A percentile compares a stretch with the other conserved stretches of the same genome.
Evolutionary conservation across 2,797 vertebrate genomes (phyloP).

Genomic region (Gadopsis bispinosus): DNA sequence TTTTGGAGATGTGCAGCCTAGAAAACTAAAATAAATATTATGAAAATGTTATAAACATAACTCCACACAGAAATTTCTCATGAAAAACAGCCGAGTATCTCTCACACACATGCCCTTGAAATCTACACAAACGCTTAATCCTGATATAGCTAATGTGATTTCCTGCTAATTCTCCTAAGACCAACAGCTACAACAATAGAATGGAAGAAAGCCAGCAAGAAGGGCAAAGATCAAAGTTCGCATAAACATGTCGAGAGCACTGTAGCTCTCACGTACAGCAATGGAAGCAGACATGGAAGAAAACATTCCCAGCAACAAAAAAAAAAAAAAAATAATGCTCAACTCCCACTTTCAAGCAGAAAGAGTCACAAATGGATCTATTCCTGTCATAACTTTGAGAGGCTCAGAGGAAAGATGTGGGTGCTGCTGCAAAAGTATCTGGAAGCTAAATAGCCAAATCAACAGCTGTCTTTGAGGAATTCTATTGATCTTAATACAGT

Average conservation of each 20-base stretch:
- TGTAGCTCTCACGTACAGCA: constrained; percentile 58
- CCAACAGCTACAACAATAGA: constrained; percentile 65
- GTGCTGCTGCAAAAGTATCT: constrained; percentile 3
- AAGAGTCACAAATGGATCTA: constrained; percentile 27
- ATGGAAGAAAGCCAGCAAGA: constrained; percentile 68
- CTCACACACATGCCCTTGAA: constrained; percentile 12
- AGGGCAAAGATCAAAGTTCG: constrained; percentile 78
- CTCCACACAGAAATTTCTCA: neutral
- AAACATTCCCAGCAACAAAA: constrained; percentile 65
- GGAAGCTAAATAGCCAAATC: constrained; percentile 22
- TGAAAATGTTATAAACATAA: constrained; percentile 16
- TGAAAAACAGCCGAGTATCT: neutral
- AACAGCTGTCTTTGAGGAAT: constrained; percentile 17
- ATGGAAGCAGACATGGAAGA: constrained; percentile 54
- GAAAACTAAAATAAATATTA: constrained; percentile 15
- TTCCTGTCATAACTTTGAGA: constrained; percentile 26
- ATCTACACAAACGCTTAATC: constrained; percentile 44
- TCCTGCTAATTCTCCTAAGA: constrained; percentile 77
- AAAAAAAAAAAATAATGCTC: constrained; percentile 59
- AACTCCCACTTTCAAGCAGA: constrained; percentile 52
- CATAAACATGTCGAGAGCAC: constrained; percentile 63
- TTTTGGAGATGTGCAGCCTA: constrained; percentile 15
- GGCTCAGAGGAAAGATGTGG: neutral
- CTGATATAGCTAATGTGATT: constrained; percentile 60
- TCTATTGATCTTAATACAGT: neutral